phyloP scores from a whole-genome alignment of 2,113 vertebrate genomes.

The Phrynosoma blainvillii region DNA sequence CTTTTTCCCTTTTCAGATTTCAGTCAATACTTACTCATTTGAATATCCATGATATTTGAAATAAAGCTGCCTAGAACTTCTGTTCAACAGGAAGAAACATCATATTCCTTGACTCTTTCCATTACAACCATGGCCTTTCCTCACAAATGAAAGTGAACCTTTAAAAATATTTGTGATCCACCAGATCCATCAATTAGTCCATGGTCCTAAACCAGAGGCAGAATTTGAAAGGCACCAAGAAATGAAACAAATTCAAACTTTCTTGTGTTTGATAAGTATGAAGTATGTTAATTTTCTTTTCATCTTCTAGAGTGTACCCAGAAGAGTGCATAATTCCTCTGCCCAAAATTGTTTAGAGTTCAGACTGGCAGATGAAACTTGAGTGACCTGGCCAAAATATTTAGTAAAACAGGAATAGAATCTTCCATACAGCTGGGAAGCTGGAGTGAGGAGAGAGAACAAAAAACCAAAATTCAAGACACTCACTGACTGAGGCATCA shows the following conservation, averaged over 20 bases:
- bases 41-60: background rate
- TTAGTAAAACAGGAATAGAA: conserved; percentile 1
- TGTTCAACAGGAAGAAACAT: background rate
- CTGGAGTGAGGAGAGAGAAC: background rate
- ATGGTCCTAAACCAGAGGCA: conserved; percentile 6
- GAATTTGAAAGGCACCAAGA: conserved; percentile 14
- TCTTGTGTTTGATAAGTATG: background rate
- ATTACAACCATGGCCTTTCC: background rate
- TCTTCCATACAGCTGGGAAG: background rate
- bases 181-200: conserved; percentile 9
- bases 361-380: background rate
- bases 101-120: conserved; percentile 8
- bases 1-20: background rate
- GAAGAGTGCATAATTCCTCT: background rate
- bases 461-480: conserved; percentile 14
- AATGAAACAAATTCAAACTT: background rate
- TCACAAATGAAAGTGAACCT: background rate
- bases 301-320: background rate
- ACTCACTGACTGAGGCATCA: conserved; percentile 15
- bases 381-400: background rate
- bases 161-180: background rate
- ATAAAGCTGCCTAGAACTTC: background rate
- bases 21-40: background rate
- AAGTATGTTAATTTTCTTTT: background rate
- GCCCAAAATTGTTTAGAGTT: background rate